Conservation (phyloP, 2,888 invertebrate genomes). For the Lamellibrachia satsuma region DNA sequence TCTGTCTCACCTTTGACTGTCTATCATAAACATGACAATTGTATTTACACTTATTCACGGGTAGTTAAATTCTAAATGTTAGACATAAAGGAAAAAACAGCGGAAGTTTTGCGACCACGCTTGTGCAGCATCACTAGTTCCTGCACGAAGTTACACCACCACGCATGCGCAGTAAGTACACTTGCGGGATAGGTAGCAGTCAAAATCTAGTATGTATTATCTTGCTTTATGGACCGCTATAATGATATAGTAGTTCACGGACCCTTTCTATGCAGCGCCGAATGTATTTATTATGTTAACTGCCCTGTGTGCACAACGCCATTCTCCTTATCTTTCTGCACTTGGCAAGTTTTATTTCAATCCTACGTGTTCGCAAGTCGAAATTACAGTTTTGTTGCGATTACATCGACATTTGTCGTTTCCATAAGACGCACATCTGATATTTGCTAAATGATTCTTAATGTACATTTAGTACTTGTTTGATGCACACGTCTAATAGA, state of each 20-base stretch:
- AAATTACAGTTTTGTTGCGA: neutral
- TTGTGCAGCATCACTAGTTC: no score
- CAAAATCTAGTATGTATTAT: no score
- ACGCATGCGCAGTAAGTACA: no score
- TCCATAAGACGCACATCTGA: neutral
- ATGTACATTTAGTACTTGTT: neutral
- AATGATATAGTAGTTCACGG: neutral
- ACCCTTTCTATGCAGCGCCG: neutral
- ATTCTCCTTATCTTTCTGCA: neutral
- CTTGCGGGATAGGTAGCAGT: slow-evolving; percentile 64
- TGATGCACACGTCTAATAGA: neutral
- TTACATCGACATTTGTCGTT: neutral
- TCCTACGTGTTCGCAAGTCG: neutral
- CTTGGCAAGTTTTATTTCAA: neutral
- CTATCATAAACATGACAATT: no score
- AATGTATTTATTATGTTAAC: neutral
- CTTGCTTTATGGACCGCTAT: neutral
- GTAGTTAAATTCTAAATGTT: no score
- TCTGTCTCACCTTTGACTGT: no score
- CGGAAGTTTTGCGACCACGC: no score
- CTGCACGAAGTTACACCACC: no score
- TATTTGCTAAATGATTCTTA: neutral
- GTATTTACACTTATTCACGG: no score
- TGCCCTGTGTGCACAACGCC: neutral
- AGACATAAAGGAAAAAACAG: slow-evolving; percentile 80